Evolutionary conservation across 2,113 vertebrate genomes (phyloP).

Genomic region (Daboia siamensis): DNA sequence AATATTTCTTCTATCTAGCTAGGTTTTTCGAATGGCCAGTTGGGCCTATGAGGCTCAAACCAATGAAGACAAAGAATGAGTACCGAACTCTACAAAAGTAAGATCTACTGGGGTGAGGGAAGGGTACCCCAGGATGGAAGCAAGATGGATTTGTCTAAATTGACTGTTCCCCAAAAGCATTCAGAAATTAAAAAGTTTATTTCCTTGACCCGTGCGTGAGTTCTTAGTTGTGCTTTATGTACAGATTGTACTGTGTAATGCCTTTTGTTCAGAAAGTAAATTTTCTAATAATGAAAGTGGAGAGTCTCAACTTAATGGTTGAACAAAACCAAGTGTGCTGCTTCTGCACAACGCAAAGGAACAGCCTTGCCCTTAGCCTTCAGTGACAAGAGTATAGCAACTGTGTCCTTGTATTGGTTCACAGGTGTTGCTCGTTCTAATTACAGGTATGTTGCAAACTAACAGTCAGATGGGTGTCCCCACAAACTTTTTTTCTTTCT

Average conservation of each 20-base stretch:
- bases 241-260: neutral
- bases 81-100: too few relatives aligned
- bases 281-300: neutral
- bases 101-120: too few relatives aligned
- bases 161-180: neutral
- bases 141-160: neutral
- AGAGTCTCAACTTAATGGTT: neutral
- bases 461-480: neutral
- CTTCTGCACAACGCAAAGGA: neutral
- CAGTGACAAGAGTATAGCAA: neutral
- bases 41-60: too few relatives aligned
- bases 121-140: neutral
- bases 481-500: neutral
- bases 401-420: neutral
- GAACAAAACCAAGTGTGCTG: neutral
- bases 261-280: neutral
- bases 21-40: too few relatives aligned
- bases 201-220: neutral
- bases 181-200: neutral
- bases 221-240: neutral
- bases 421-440: neutral
- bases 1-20: too few relatives aligned
- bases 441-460: neutral
- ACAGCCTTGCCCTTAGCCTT: neutral
- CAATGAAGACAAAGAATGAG: neutral